A percentile compares a stretch with the other conserved stretches of the same genome.
Evolutionary conservation across 2,888 invertebrate species (phyloP).

Genomic region (Rhogogaster chlorosoma): DNA sequence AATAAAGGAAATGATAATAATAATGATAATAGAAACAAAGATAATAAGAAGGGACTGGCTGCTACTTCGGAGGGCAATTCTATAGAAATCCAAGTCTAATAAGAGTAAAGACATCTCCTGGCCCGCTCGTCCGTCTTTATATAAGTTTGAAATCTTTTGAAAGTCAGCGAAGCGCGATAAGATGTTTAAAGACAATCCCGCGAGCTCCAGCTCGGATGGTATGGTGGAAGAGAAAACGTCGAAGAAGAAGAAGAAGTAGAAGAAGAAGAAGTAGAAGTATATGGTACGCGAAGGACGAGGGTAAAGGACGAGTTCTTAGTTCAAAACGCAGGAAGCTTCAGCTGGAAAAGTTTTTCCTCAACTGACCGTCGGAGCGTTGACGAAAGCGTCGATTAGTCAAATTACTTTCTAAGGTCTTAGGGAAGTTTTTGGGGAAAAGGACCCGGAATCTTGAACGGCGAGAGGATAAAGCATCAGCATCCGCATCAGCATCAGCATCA

Average conservation of each 20-base stretch:
- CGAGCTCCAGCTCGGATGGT: not conserved
- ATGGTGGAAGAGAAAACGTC: not conserved
- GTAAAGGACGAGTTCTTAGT: constrained; percentile 2
- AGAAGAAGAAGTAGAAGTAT: not conserved
- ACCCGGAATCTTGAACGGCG: not conserved
- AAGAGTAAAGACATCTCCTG: constrained; percentile 53
- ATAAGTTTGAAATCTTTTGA: constrained; percentile 53
- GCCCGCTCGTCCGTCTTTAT: constrained; percentile 56
- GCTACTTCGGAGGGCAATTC: constrained; percentile 42
- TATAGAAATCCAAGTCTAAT: constrained; percentile 47
- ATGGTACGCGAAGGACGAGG: not conserved
- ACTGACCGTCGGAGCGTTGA: constrained; percentile 50
- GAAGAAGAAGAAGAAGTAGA: not conserved
- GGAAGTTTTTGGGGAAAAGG: not conserved
- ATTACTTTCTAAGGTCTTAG: constrained; percentile 62
- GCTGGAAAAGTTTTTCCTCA: constrained; percentile 41
- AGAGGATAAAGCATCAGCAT: not conserved
- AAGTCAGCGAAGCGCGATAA: constrained; percentile 57
- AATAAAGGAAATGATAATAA: constrained; percentile 8
- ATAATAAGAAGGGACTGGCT: constrained; percentile 29
- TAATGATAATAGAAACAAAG: constrained; percentile 6
- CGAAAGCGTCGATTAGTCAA: constrained; percentile 62
- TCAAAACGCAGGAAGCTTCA: not conserved
- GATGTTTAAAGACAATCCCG: constrained; percentile 57
- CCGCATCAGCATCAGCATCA: not conserved